Evolutionary conservation across 2,797 vertebrate species (phyloP), one percentile per base, ranked within the genome.

Genomic region (Cryptoblepharus egeriae): DNA sequence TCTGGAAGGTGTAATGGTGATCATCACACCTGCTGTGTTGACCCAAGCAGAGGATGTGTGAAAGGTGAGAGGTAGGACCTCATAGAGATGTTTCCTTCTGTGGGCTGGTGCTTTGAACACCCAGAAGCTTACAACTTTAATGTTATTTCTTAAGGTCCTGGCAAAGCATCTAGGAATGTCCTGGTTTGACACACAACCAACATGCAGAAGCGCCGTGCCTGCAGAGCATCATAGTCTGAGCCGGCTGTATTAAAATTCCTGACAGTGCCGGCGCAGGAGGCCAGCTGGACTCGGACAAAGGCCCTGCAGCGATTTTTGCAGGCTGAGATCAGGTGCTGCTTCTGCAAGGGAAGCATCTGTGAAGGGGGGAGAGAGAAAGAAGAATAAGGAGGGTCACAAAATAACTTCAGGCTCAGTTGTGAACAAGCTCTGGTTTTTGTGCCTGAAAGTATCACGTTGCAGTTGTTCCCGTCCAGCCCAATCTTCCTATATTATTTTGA

Each of bases 271-370:
- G 69, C 83, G 79, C 81, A 82, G 73, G 77, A 24, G 84, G 87
- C 90, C 90, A 93, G 81, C 79, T 91, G 81, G 49, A 75, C 88
- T 57, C 39, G n/a, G 83, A 79, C 64, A 88, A 84, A 91, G 86
- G 75, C 89, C 92, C 90, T 85, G 89, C 74, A 91, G 92, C 90
- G 81, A 15, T 18, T 35, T n/a, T 39, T 61, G 49, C n/a, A 77
- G 12, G 57, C 76, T 90, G 91, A 89, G 75, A 92, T 92, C 92
- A 94, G 93, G 92, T 93, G 92, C 77, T 88, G 75, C 67, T 52
- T 9, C 82, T 35, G 75, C 75, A 68, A 0, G 0, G 86, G 70
- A 83, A 49, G 35, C 82, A 42, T 77, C 90, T 72, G 85, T 45
- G 42, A 81, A 58, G 37, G 35, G 26, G 9, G 60, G 26, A 69